A percentile compares a stretch with the other conserved stretches of the same genome.
These are phyloP conservation scores for Myotis myotis DNA, from an alignment of 2,797 vertebrate genomes.

Conservation along the genomic window DNA sequence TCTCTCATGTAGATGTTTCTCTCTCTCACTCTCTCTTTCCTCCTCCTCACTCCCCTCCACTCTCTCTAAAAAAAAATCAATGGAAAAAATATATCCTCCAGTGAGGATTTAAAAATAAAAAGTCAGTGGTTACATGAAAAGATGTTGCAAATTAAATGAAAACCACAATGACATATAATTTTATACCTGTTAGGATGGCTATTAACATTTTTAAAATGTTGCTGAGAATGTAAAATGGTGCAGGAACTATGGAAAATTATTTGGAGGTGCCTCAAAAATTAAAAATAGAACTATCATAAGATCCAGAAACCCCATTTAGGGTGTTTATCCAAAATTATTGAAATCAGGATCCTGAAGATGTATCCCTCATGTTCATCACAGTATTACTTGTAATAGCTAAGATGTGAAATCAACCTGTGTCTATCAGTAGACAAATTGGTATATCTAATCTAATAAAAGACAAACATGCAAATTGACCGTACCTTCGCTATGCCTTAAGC, in stretches of 20 bases:
- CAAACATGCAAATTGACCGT: no score
- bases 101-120: no score
- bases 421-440: accelerated
- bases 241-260: no score
- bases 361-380: no score
- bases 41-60: no score
- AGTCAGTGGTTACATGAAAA: neutral
- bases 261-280: neutral
- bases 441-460: no score
- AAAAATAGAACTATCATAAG: neutral
- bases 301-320: neutral
- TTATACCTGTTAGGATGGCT: neutral
- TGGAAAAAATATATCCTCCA: no score
- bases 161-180: neutral
- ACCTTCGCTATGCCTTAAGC: no score
- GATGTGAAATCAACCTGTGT: neutral
- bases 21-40: no score
- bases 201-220: neutral
- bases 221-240: neutral
- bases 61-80: no score
- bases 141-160: neutral
- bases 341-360: neutral
- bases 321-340: neutral
- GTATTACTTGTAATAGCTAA: neutral
- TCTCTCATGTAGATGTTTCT: no score